Evolutionary conservation across 2,113 vertebrate genomes (phyloP).

Genomic region (Ctenomys sociabilis): DNA sequence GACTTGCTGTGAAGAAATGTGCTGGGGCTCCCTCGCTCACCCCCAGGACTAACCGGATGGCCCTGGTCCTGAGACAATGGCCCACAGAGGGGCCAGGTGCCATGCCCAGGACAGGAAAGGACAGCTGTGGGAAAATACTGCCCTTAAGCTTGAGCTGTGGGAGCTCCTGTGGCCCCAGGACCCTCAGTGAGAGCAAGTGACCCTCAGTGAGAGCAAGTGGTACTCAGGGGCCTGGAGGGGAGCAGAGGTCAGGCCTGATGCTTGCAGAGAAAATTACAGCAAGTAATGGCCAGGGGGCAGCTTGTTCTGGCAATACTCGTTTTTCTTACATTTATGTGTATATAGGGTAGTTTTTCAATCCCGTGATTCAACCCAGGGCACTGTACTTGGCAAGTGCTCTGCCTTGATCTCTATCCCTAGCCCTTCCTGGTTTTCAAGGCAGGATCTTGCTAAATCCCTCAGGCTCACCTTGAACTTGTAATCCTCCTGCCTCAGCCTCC

Average conservation of each 20-base stretch:
- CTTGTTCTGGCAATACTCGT: neutral
- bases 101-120: conserved; percentile 58
- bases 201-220: neutral
- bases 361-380: neutral
- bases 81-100: conserved; percentile 72
- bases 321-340: rapidly evolving
- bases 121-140: conserved; percentile 30
- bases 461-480: neutral
- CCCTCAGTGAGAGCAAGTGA: neutral
- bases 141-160: neutral
- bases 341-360: neutral
- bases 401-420: too few species aligned
- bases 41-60: conserved; percentile 67
- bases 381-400: too few species aligned
- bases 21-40: neutral
- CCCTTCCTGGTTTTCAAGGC: neutral
- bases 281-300: rapidly evolving
- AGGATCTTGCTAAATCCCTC: neutral
- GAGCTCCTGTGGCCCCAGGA: neutral
- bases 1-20: conserved; percentile 62
- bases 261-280: neutral
- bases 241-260: neutral
- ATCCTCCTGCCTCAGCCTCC: neutral
- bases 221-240: neutral
- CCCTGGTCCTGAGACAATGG: conserved; percentile 69